These are phyloP conservation scores for Lacanobia oleracea DNA, from an alignment of 2,888 invertebrate species.

Conservation along the genomic window DNA sequence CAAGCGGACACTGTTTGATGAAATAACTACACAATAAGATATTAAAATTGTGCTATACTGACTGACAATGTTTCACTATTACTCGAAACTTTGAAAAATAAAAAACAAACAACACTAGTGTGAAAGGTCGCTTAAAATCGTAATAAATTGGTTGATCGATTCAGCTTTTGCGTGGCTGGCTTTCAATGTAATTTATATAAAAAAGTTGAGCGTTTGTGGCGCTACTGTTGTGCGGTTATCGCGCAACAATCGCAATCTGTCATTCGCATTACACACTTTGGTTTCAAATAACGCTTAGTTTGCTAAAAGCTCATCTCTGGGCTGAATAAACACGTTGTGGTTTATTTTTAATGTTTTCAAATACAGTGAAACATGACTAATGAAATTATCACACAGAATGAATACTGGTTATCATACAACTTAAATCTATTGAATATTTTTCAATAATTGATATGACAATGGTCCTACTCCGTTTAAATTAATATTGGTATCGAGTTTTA, in stretches of 20 bases:
- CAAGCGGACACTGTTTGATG: background rate
- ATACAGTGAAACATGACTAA: slow-evolving; percentile 32
- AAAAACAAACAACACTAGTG: no score
- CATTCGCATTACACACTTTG: background rate
- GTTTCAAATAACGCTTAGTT: background rate
- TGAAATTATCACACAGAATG: slow-evolving; percentile 49
- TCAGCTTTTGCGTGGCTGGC: background rate
- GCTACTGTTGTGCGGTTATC: background rate
- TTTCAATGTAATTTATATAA: background rate
- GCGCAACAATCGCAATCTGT: background rate
- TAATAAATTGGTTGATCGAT: no score
- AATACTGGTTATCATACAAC: slow-evolving; percentile 62
- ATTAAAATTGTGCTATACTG: slow-evolving; percentile 27
- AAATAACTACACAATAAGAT: slow-evolving; percentile 16
- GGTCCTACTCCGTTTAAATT: slow-evolving; percentile 34
- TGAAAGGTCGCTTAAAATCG: no score
- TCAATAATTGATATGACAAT: slow-evolving; percentile 55
- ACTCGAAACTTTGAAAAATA: slow-evolving; percentile 30
- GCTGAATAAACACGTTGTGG: background rate
- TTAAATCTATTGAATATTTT: slow-evolving; percentile 57
- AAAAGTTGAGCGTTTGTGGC: slow-evolving; percentile 9
- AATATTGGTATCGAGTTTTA: slow-evolving; percentile 13
- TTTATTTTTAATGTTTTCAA: slow-evolving; percentile 3
- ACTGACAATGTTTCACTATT: slow-evolving; percentile 20
- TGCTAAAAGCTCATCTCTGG: no score